Conservation (phyloP, 2,888 invertebrate genomes). For the Bembecia ichneumoniformis region DNA sequence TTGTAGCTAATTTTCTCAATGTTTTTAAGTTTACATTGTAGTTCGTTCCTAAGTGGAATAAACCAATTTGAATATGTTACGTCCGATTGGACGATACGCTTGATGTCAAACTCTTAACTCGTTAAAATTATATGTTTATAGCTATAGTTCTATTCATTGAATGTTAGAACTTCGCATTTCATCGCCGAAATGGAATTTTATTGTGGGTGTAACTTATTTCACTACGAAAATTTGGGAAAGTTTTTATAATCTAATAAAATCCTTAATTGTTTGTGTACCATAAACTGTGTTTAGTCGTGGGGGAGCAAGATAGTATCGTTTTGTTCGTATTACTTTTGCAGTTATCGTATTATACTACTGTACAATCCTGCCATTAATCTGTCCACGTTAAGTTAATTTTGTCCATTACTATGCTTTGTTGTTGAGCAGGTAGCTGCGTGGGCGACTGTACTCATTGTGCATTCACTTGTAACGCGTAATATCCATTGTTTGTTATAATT, state of each 20-base stretch:
- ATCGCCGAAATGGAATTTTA: slow-evolving; percentile 20
- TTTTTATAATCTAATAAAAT: slow-evolving; percentile 13
- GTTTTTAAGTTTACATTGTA: no score
- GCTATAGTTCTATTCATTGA: slow-evolving; percentile 14
- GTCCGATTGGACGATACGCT: slow-evolving; percentile 14
- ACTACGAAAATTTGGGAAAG: slow-evolving; percentile 6
- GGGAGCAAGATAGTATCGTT: neutral
- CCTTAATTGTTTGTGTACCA: slow-evolving; percentile 1
- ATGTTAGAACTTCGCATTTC: slow-evolving; percentile 5
- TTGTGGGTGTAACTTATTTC: slow-evolving; percentile 9
- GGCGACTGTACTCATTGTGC: neutral
- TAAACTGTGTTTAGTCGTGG: neutral
- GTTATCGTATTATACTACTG: neutral
- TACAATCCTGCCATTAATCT: neutral
- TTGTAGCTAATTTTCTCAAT: no score
- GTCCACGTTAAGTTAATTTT: neutral
- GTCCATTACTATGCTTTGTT: neutral
- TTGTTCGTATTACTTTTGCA: neutral
- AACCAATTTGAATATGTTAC: slow-evolving; percentile 11
- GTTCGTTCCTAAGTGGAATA: slow-evolving; percentile 16
- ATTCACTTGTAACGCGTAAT: no score
- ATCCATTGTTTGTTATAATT: no score
- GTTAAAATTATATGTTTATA: slow-evolving; percentile 35
- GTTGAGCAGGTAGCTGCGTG: neutral
- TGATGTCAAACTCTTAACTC: slow-evolving; percentile 36